Conservation (phyloP, 2,797 vertebrate species). For the Platyrinchus mystaceus region DNA sequence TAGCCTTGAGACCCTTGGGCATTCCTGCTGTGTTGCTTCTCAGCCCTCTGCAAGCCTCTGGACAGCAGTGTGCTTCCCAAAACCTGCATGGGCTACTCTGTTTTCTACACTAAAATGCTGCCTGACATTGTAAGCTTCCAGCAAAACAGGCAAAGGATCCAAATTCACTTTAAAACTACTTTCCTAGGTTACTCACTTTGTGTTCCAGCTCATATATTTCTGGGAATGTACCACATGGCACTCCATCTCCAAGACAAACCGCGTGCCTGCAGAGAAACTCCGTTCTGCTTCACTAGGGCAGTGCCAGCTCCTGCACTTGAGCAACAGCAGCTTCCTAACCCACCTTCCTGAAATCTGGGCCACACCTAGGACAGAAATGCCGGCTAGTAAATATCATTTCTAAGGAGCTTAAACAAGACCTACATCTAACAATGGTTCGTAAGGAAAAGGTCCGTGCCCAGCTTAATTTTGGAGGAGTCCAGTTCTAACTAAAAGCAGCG, state of each 20-base stretch:
- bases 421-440: not conserved
- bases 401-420: not conserved
- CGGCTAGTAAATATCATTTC: not conserved
- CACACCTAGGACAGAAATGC: not conserved
- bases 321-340: not conserved
- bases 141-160: not conserved
- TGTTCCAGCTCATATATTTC: not conserved
- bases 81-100: too few species aligned
- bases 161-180: not conserved
- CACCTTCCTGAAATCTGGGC: not conserved
- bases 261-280: not conserved
- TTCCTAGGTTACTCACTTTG: not conserved
- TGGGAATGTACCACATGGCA: not conserved
- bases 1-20: not conserved
- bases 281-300: not conserved
- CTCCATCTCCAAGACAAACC: not conserved
- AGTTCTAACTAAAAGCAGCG: not conserved
- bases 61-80: not conserved
- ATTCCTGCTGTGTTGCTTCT: not conserved
- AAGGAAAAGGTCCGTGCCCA: not conserved
- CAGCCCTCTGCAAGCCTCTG: not conserved
- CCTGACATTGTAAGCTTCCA: not conserved
- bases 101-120: not conserved
- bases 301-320: not conserved
- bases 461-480: not conserved